Evolutionary conservation across 2,888 invertebrate genomes (phyloP).

Genomic region (Oxycera nigricornis): DNA sequence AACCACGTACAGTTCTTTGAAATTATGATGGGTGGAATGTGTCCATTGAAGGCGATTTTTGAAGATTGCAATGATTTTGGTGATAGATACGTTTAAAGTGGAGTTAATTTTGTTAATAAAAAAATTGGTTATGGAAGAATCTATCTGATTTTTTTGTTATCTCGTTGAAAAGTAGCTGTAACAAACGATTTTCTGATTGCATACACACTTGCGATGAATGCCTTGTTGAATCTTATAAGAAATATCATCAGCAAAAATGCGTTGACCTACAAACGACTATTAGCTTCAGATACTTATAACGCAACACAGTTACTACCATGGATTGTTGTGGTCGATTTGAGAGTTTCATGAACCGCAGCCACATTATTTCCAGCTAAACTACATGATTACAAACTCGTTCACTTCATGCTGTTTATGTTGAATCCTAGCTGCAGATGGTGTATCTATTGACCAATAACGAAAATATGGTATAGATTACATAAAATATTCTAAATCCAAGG

Average conservation of each 20-base stretch:
- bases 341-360: neutral
- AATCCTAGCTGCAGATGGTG: too few relatives aligned
- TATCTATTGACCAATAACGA: neutral
- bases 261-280: neutral
- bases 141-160: too few relatives aligned
- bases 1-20: conserved; percentile 54
- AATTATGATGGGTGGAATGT: conserved; percentile 51
- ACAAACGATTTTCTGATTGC: too few relatives aligned
- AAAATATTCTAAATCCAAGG: neutral
- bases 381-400: neutral
- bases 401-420: too few relatives aligned
- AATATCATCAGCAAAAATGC: too few relatives aligned
- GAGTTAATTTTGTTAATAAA: too few relatives aligned
- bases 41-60: conserved; percentile 21
- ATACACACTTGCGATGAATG: too few relatives aligned
- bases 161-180: too few relatives aligned
- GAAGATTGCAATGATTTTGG: conserved; percentile 7
- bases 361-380: neutral
- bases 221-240: too few relatives aligned
- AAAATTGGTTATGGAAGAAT: too few relatives aligned
- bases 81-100: neutral
- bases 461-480: conserved; percentile 1
- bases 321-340: neutral
- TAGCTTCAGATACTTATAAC: too few relatives aligned
- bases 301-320: too few relatives aligned